Evolutionary conservation across 53 echinoderm and acorn worm species (phyloP).

Genomic region (Paracentrotus lividus): DNA sequence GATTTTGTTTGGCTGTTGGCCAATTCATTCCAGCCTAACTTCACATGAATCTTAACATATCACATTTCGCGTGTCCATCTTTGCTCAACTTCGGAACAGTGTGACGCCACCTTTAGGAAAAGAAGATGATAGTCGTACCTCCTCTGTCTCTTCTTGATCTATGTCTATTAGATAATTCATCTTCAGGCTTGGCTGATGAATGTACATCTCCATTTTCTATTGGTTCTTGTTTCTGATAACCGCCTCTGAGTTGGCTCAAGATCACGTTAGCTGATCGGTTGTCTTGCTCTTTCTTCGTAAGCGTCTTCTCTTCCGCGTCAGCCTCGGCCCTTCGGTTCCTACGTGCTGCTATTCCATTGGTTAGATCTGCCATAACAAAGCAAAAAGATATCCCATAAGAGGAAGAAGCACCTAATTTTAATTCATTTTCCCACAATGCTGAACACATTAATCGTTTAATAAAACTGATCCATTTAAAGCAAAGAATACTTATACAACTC

Average conservation of each 20-base stretch:
- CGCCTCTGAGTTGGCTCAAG: not conserved
- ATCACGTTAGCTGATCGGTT: not conserved
- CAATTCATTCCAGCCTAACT: too few species aligned
- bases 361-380: slow-evolving; percentile 70
- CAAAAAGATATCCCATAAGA: not conserved
- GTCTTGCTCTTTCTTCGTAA: not conserved
- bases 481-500: too few species aligned
- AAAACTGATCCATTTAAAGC: too few species aligned
- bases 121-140: slow-evolving; percentile 21
- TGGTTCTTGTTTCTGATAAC: not conserved
- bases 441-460: too few species aligned
- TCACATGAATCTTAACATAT: too few species aligned
- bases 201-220: slow-evolving; percentile 60
- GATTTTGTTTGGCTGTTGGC: too few species aligned
- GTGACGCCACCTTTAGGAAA: too few species aligned
- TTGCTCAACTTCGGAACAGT: too few species aligned
- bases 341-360: slow-evolving; percentile 85
- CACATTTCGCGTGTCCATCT: too few species aligned
- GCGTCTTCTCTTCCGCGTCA: slow-evolving; percentile 20
- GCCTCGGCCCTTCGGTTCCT: slow-evolving; percentile 71
- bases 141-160: slow-evolving; percentile 40
- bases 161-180: slow-evolving; percentile 23
- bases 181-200: slow-evolving; percentile 10
- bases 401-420: too few species aligned
- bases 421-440: too few species aligned